Evolutionary conservation across 2,113 vertebrate species (phyloP), one percentile per base, ranked within the genome.

Genomic region (Eonycteris spelaea): DNA sequence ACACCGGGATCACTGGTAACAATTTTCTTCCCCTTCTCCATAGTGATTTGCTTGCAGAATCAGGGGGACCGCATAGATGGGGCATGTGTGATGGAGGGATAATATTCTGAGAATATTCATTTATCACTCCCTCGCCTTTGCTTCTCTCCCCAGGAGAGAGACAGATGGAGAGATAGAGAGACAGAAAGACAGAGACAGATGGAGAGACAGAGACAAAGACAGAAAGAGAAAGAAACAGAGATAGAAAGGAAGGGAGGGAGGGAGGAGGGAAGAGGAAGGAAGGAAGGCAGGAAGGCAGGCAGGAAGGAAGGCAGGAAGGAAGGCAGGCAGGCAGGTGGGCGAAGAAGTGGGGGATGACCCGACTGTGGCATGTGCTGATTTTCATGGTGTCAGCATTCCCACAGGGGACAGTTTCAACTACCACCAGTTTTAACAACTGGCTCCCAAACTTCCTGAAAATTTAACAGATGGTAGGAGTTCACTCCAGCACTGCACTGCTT

Each of bases 1-100:
- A 4, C 3, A 33, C 28, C 0, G 3, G 18, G 9, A 30, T 43
- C 63, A 3, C 14, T 2, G 6, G 6, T 38, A 24, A 38, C 19
- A 13, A 19, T 13, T 0, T 24, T 9, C 2, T 7, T 13, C 3
- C n/a, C 26, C 18, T 61, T 22, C 40, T 24, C 57, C 57, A 4
- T 0, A 8, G n/a, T n/a, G 13, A 16, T 7, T 12, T 2, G 22
- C 21, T 33, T 48, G 51, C 51, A 26, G 4, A 8, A 33, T 33
- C 13, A 2, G 8, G 33, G 28, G 33, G 33, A 53, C 35, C 1
- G 70, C 51, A 70, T 0, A 61, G 13, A 11, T 14, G n/a, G 51
- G 57, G n/a, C 68, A 7, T 6, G 22, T 11, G 18, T 26, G 33
- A 33, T 19, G 70, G 61, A 78, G 40, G 26, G 26, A 18, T 7